Conservation (phyloP, 2,113 vertebrate species). For the Pseudolaguvia tuberculata region DNA sequence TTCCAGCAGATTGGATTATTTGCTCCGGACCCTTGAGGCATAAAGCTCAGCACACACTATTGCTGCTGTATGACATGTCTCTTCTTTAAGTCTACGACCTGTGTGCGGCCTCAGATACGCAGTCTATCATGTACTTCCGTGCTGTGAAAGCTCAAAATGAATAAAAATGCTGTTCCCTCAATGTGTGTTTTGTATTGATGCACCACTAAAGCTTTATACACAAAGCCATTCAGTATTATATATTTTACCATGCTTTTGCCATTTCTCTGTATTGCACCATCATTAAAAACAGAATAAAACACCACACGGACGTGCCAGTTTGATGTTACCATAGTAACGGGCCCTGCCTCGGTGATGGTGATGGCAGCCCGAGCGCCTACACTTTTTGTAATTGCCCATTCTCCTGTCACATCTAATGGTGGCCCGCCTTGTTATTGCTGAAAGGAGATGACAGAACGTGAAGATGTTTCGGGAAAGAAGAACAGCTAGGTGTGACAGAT, state of each 20-base stretch:
- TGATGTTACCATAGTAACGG: constrained; percentile 48
- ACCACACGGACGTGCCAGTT: constrained; percentile 32
- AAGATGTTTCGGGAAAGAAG: not conserved
- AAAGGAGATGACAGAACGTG: constrained; percentile 29
- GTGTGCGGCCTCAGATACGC: constrained; percentile 16
- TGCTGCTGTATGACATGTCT: constrained; percentile 16
- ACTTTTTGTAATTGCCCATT: constrained; percentile 50
- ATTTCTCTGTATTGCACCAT: constrained; percentile 36
- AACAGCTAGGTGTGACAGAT: constrained; percentile 18
- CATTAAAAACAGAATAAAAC: constrained; percentile 1
- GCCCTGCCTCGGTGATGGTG: constrained; percentile 33
- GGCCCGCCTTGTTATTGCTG: constrained; percentile 18
- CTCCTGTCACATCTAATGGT: constrained; percentile 38
- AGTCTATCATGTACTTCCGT: not conserved
- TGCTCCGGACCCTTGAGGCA: constrained; percentile 25
- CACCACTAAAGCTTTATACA: not conserved
- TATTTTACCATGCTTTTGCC: not conserved
- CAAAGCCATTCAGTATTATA: not conserved
- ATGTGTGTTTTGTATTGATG: constrained; percentile 8
- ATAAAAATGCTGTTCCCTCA: constrained; percentile 12
- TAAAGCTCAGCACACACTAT: constrained; percentile 12
- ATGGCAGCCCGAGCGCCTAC: constrained; percentile 41
- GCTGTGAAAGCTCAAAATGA: constrained; percentile 6
- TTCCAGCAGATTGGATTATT: constrained; percentile 47
- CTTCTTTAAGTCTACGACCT: constrained; percentile 14